A percentile compares a stretch with the other conserved stretches of the same genome.
Conservation (phyloP, 2,113 vertebrate species). For the Albula goreensis region DNA sequence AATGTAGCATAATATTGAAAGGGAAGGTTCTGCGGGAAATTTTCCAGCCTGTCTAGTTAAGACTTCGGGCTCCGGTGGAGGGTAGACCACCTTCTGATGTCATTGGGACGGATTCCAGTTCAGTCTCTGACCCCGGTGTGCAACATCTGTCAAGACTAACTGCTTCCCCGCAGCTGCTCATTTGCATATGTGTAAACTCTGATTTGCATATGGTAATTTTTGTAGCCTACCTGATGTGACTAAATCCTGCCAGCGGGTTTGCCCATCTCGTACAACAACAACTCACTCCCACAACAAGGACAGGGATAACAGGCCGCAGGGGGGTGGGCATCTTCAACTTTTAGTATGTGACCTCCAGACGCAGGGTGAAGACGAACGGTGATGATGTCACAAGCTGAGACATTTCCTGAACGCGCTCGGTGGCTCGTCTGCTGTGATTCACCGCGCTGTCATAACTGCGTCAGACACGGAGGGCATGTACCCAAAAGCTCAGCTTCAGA, state of each 20-base stretch:
- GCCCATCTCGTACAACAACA: background rate
- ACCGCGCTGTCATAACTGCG: constrained; percentile 28
- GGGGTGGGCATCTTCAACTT: background rate
- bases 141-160: constrained; percentile 65
- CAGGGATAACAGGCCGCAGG: background rate
- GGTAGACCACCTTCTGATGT: constrained; percentile 61
- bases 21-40: constrained; percentile 42
- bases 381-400: background rate
- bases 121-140: constrained; percentile 54
- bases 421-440: constrained; percentile 34
- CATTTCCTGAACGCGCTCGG: too few relatives aligned
- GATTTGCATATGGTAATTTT: constrained; percentile 21
- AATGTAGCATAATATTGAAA: background rate
- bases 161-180: constrained; percentile 32
- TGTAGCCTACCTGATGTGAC: background rate
- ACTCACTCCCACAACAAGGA: background rate
- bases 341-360: background rate
- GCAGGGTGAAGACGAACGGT: background rate
- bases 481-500: constrained; percentile 24
- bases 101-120: constrained; percentile 67
- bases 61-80: constrained; percentile 51
- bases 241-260: background rate
- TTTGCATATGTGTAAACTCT: constrained; percentile 10
- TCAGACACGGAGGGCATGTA: constrained; percentile 40
- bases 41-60: constrained; percentile 65